phyloP scores from a whole-genome alignment of 2,888 invertebrate species.

The Lobophora halterata region DNA sequence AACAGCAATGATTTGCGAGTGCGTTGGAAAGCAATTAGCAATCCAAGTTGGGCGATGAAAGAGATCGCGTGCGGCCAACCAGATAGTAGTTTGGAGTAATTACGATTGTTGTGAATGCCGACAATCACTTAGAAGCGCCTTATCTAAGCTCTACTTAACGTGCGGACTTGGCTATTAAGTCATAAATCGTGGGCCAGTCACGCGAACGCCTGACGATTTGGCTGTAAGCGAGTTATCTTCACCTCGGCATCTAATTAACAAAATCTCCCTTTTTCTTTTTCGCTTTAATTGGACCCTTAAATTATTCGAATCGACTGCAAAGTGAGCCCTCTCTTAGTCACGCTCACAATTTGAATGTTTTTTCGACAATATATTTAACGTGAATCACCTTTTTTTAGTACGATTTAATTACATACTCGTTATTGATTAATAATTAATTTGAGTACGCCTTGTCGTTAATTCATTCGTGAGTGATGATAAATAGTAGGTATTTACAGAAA shows the following conservation, averaged over 20 bases:
- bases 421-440: neutral
- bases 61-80: conserved; percentile 70
- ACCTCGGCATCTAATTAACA: conserved; percentile 69
- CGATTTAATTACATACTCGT: conserved; percentile 1
- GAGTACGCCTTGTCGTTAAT: neutral
- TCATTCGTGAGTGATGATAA: conserved; percentile 8
- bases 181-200: conserved; percentile 75
- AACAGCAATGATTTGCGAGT: conserved; percentile 42
- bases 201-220: conserved; percentile 73
- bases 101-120: conserved; percentile 80
- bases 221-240: conserved; percentile 69
- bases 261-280: conserved; percentile 46
- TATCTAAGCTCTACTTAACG: conserved; percentile 79
- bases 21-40: conserved; percentile 64
- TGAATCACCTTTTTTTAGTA: conserved; percentile 12
- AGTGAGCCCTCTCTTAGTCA: conserved; percentile 32
- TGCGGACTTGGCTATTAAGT: conserved; percentile 75
- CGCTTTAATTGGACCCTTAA: conserved; percentile 44
- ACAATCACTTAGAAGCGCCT: conserved; percentile 80
- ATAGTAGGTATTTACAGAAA: too few species aligned
- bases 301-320: conserved; percentile 42
- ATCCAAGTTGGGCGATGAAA: conserved; percentile 65
- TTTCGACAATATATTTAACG: conserved; percentile 23
- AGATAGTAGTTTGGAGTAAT: conserved; percentile 79
- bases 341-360: conserved; percentile 23